Conservation (phyloP, 64 coral and sea anemone species). For the Trachythela sp. region DNA sequence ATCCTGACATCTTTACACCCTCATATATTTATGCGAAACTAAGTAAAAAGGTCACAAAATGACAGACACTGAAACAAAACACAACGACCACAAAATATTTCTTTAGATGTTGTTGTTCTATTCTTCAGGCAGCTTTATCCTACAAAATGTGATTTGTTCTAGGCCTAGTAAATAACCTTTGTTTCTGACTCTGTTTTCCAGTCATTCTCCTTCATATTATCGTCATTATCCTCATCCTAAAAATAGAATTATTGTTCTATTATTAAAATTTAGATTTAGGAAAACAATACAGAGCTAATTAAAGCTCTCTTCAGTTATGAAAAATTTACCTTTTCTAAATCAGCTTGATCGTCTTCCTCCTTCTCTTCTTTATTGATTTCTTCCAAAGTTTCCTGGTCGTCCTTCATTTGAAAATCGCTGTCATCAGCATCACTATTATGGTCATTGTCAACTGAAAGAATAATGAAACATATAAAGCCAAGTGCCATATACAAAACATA, state of each 20-base stretch:
- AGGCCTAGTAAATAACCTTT: conserved; percentile 30
- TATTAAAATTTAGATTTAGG: background rate
- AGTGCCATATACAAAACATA: too few relatives aligned
- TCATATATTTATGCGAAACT: too few relatives aligned
- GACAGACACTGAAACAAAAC: too few relatives aligned
- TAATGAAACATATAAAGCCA: background rate
- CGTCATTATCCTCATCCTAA: conserved; percentile 38
- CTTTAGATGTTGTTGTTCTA: too few relatives aligned
- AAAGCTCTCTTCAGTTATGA: background rate
- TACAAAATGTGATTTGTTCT: background rate
- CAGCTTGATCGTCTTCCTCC: conserved; percentile 10
- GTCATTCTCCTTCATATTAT: conserved; percentile 47
- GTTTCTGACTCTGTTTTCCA: conserved; percentile 72
- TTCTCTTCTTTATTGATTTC: conserved; percentile 24
- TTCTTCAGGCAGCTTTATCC: background rate
- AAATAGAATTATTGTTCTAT: background rate
- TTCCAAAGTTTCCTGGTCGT: conserved; percentile 46
- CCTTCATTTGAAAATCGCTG: background rate
- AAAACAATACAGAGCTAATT: background rate
- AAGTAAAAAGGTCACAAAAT: too few relatives aligned
- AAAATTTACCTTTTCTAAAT: background rate
- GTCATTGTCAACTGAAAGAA: background rate
- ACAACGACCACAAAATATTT: too few relatives aligned
- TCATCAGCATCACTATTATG: background rate
- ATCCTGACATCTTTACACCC: too few relatives aligned